phyloP scores from a whole-genome alignment of 2,888 invertebrate genomes.

The Parascotia fuliginaria region DNA sequence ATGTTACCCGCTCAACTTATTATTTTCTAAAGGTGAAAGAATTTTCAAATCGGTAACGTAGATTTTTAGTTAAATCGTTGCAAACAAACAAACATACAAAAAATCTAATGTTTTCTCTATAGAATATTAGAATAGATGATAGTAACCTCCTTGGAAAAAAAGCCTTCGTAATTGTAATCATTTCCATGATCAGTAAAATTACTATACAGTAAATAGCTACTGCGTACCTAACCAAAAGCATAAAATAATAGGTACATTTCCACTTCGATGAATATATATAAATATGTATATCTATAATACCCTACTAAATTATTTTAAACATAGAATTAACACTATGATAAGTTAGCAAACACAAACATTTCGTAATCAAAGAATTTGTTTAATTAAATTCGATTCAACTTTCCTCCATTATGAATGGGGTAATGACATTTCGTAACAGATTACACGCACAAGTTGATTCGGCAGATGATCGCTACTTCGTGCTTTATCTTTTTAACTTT shows the following conservation, averaged over 20 bases:
- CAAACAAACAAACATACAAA: too few species aligned
- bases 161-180: too few species aligned
- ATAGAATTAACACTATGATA: slow-evolving; percentile 9
- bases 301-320: slow-evolving; percentile 1
- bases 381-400: slow-evolving; percentile 40
- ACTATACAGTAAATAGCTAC: too few species aligned
- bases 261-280: background rate
- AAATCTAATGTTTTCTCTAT: too few species aligned
- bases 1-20: too few species aligned
- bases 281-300: too few species aligned
- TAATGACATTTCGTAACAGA: slow-evolving; percentile 53
- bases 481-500: background rate
- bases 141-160: too few species aligned
- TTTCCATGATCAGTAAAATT: too few species aligned
- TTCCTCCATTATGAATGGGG: slow-evolving; percentile 53
- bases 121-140: too few species aligned
- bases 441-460: slow-evolving; percentile 49
- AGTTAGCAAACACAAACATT: slow-evolving; percentile 31
- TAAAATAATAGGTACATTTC: background rate
- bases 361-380: slow-evolving; percentile 40
- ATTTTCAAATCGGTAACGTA: too few species aligned
- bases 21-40: too few species aligned
- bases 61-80: too few species aligned
- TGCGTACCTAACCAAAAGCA: background rate
- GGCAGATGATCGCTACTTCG: slow-evolving; percentile 37